These are phyloP conservation scores for Zaprionus inermis DNA, from an alignment of 1,140 invertebrate genomes.

Conservation along the genomic window DNA sequence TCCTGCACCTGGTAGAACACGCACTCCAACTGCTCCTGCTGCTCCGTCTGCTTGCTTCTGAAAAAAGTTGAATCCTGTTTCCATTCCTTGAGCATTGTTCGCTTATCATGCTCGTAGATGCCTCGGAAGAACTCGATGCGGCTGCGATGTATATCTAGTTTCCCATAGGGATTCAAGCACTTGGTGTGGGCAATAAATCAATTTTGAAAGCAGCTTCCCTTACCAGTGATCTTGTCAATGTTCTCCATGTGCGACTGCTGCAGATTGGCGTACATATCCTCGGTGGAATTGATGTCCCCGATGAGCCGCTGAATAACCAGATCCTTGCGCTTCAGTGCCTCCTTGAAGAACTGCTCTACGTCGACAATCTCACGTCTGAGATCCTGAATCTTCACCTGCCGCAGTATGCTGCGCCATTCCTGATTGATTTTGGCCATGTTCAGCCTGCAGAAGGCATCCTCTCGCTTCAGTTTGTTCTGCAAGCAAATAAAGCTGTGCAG, in stretches of 20 bases:
- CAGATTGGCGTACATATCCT: constrained; percentile 87
- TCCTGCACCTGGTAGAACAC: constrained; percentile 78
- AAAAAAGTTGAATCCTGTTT: constrained; percentile 83
- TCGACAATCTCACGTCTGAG: constrained; percentile 88
- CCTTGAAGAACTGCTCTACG: constrained; percentile 73
- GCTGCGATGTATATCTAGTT: constrained; percentile 84
- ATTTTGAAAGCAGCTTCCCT: constrained; percentile 9
- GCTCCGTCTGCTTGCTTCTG: constrained; percentile 80
- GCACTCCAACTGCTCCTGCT: constrained; percentile 75
- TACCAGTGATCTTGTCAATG: constrained; percentile 89
- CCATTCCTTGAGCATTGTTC: constrained; percentile 84
- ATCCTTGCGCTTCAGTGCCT: constrained; percentile 87
- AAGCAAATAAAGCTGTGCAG: constrained; percentile 25
- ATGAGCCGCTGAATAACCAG: constrained; percentile 87
- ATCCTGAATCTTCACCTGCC: constrained; percentile 90
- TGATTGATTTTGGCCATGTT: constrained; percentile 93
- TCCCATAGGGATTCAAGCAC: not conserved
- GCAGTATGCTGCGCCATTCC: constrained; percentile 90
- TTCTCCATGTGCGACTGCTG: constrained; percentile 88
- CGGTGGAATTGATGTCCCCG: constrained; percentile 87
- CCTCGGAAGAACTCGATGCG: constrained; percentile 85
- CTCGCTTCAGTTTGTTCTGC: constrained; percentile 91
- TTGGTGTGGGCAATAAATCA: constrained; percentile 4
- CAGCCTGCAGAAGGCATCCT: constrained; percentile 90
- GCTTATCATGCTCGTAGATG: constrained; percentile 86